Evolutionary conservation across 1,140 invertebrate genomes (phyloP).

Genomic region (Saccostrea echinata): DNA sequence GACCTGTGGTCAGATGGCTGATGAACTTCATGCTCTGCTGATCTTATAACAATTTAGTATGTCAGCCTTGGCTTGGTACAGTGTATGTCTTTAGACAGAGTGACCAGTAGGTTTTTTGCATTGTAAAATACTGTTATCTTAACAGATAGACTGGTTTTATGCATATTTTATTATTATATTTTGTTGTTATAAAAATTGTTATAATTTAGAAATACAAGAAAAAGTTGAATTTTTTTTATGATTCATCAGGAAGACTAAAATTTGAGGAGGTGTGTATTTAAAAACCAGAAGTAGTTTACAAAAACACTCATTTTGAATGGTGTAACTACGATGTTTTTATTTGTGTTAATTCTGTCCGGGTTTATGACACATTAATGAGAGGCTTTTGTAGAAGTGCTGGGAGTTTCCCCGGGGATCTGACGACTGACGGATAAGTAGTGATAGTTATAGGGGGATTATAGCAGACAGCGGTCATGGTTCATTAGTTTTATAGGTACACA

Average conservation of each 20-base stretch:
- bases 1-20: not conserved
- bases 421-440: not conserved
- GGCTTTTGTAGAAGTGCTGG: not conserved
- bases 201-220: not conserved
- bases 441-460: conserved; percentile 17
- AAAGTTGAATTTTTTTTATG: not conserved
- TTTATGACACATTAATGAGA: conserved; percentile 13
- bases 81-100: not conserved
- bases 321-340: not conserved
- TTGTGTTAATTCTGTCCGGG: not conserved
- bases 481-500: conserved; percentile 12
- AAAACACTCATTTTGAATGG: not conserved
- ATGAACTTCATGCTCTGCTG: not conserved
- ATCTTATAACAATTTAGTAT: not conserved
- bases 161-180: not conserved
- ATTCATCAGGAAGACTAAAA: not conserved
- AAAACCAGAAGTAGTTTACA: not conserved
- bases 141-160: no score
- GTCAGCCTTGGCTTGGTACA: not conserved
- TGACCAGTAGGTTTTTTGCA: no score
- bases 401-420: not conserved
- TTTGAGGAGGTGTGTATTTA: not conserved
- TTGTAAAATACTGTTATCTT: no score
- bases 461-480: not conserved
- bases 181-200: conserved; percentile 1